Evolutionary conservation across 1,140 invertebrate genomes (phyloP), one percentile per base, ranked within the genome.

Genomic region (Ostrea denselamellosa): DNA sequence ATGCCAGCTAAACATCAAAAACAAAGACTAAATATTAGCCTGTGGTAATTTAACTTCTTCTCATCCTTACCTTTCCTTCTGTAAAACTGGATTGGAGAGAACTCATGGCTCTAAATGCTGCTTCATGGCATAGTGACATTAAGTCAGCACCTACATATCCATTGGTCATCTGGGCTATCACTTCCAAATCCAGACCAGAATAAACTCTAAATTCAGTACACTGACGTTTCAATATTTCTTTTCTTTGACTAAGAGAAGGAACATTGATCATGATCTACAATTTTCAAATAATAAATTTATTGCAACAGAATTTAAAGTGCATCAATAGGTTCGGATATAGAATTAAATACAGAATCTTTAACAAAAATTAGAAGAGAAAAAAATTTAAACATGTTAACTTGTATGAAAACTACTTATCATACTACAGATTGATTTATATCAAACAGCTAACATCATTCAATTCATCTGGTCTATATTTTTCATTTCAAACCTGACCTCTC

Each of bases 101-200:
- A 25, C 68, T 58, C 86, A 93, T 77, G 7, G 91, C 91, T 34
- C 86, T 56, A 83, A 92, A 92, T 1, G 87, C 87, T 71, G 95
- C 94, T 89, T 95, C 93, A 68, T 94, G 91, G 90, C 93, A 95
- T 28, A 96, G 86, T 10, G 93, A 90, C 22, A 92, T 89, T 17
- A 96, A 91, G 92, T 96, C 96, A 81, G 95, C 95, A n/a, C 94
- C 95, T 83, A 95, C 94, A 93, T 95, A 96, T 28, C 96, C 96
- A 28, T 95, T 95, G 4, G 95, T 96, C 28, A 91, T 85, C 8
- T 85, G 86, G 53, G 93, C 90, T 34, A 94, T 28, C 10, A 81
- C 28, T 0, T 88, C 53, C 51, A 94, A 71, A 56, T 92, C 87
- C 51, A 94, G 65, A 85, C 93, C 92, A 62, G 44, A 19, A 62